phyloP scores from a whole-genome alignment of 2,888 invertebrate species.

The Tetrapedia diversipes region DNA sequence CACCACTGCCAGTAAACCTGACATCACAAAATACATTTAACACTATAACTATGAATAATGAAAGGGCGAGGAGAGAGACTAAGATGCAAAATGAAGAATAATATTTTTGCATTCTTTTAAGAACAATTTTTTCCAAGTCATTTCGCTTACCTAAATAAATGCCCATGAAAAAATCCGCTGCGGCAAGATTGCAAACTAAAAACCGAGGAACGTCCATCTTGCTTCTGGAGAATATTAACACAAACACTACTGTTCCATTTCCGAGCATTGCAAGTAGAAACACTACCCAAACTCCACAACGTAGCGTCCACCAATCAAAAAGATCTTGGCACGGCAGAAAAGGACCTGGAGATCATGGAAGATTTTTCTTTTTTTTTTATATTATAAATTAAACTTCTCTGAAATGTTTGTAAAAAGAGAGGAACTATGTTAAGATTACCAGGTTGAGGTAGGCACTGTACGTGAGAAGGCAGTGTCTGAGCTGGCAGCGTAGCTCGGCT shows the following conservation, averaged over 20 bases:
- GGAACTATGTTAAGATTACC: conserved; percentile 82
- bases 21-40: neutral
- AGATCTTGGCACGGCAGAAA: conserved; percentile 97
- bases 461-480: conserved; percentile 61
- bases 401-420: neutral
- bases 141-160: conserved; percentile 89
- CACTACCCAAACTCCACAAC: conserved; percentile 98
- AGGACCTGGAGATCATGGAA: conserved; percentile 87
- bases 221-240: conserved; percentile 94
- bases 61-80: neutral
- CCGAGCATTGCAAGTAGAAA: conserved; percentile 97
- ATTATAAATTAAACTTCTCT: neutral
- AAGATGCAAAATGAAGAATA: neutral
- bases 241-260: conserved; percentile 97
- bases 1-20: conserved; percentile 96
- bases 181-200: conserved; percentile 97
- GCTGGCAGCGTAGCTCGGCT: conserved; percentile 75
- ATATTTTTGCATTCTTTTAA: neutral
- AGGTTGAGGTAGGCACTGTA: conserved; percentile 92
- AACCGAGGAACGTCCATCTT: conserved; percentile 99
- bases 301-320: conserved; percentile 98
- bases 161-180: conserved; percentile 99
- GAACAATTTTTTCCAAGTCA: too few relatives aligned
- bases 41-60: neutral
- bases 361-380: neutral